Percentiles rank a stretch among this genome's conserved stretches.
These are phyloP conservation scores for Alviniconcha marisindica DNA, from an alignment of 1,140 invertebrate species.

Conservation along the genomic window DNA sequence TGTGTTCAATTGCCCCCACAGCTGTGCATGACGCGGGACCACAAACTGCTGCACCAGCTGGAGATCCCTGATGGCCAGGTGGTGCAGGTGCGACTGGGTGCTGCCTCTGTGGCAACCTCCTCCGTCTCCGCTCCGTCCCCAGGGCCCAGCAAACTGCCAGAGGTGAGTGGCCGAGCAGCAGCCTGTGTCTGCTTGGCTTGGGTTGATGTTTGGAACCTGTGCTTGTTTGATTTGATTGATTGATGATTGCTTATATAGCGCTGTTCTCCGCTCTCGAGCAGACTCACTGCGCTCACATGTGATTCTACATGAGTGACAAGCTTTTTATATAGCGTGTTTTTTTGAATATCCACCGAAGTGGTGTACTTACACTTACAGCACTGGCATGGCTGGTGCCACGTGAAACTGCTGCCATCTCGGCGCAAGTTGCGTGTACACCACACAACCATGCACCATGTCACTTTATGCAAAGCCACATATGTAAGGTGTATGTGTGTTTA, in stretches of 20 bases:
- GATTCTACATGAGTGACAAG: too few relatives aligned
- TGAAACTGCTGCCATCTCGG: too few relatives aligned
- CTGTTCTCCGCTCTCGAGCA: too few relatives aligned
- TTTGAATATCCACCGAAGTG: too few relatives aligned
- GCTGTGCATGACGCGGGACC: slow-evolving; percentile 73
- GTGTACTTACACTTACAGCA: too few relatives aligned
- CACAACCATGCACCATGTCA: too few relatives aligned
- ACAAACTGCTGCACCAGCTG: slow-evolving; percentile 75
- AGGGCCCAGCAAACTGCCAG: slow-evolving; percentile 31
- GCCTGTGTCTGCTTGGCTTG: not conserved
- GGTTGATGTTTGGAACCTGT: not conserved
- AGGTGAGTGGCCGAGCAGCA: slow-evolving; percentile 36
- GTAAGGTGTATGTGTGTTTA: too few relatives aligned
- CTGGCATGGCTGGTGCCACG: too few relatives aligned
- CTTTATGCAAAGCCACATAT: too few relatives aligned
- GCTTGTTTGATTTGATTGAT: not conserved
- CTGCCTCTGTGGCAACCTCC: slow-evolving; percentile 61
- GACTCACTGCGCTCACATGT: too few relatives aligned
- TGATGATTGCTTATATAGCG: not conserved
- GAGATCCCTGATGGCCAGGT: slow-evolving; percentile 74
- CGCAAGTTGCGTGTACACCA: too few relatives aligned
- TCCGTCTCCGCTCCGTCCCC: slow-evolving; percentile 46
- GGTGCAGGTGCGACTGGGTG: slow-evolving; percentile 66
- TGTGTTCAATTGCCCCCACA: slow-evolving; percentile 50
- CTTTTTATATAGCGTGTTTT: too few relatives aligned